phyloP scores from a whole-genome alignment of 2,888 invertebrate genomes.

The Drepana falcataria region DNA sequence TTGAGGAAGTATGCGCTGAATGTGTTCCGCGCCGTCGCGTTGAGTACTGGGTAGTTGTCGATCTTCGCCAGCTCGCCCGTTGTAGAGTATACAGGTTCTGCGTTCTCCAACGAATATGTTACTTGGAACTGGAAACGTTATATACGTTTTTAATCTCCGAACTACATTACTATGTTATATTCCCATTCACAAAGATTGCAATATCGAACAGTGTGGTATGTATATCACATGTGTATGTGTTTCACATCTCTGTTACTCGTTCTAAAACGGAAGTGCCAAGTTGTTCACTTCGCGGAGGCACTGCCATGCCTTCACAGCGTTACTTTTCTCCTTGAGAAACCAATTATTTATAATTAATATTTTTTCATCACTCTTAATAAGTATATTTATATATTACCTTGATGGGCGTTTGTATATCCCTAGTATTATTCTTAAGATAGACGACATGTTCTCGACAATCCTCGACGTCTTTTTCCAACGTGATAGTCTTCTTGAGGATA shows the following conservation, averaged over 20 bases:
- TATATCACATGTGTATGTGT: too few species aligned
- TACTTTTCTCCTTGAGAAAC: too few species aligned
- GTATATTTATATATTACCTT: conserved; percentile 60
- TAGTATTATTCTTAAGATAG: conserved; percentile 91
- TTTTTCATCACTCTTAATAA: too few species aligned
- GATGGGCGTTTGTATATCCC: conserved; percentile 93
- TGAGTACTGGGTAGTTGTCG: conserved; percentile 90
- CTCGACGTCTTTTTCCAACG: conserved; percentile 77
- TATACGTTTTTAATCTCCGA: too few species aligned
- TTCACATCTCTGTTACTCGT: too few species aligned
- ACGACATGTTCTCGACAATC: conserved; percentile 88
- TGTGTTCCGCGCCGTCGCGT: conserved; percentile 88
- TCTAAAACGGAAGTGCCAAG: too few species aligned
- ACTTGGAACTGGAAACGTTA: conserved; percentile 82
- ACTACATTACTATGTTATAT: too few species aligned
- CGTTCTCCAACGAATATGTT: conserved; percentile 88
- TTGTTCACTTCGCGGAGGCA: too few species aligned
- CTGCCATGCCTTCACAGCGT: too few species aligned
- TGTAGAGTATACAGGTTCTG: conserved; percentile 76
- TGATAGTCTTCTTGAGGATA: conserved; percentile 81
- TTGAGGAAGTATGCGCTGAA: conserved; percentile 93
- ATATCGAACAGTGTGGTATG: too few species aligned
- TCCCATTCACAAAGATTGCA: too few species aligned
- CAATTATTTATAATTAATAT: too few species aligned
- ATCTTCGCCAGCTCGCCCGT: conserved; percentile 82